Evolutionary conservation across 1,140 invertebrate genomes (phyloP), one percentile per base, ranked within the genome.

Genomic region (Euwallacea fornicatus): DNA sequence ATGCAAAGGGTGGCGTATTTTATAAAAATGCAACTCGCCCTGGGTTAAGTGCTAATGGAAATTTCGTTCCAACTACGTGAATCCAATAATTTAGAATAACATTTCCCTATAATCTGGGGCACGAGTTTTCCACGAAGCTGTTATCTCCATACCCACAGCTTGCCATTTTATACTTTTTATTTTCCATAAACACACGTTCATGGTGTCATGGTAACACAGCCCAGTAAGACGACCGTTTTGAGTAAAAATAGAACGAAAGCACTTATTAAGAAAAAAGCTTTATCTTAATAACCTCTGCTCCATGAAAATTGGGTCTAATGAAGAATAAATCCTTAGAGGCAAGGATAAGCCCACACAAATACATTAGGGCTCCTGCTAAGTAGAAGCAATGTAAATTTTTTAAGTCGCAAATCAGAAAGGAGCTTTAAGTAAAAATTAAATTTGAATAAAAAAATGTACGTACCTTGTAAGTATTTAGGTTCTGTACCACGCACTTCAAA

Each of bases 391-490:
- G 46, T 10, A 50, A 50, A 3, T 50, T 50, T 50, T 50, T 11
- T 13, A 50, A 50, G 46, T 13, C 46, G 46, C 6, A 4, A 50
- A 50, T 50, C 46, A 11, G 9, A 11, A 11, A 10, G 46, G 46
- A 10, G 46, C 46, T 3, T 11, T 50, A 50, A 50, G 46, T 50
- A 6, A 13, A 10, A 50, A 13, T 50, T 50, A 2, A 50, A 50
- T 50, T 2, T 50, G 7, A 50, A 10, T 10, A 6, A 50, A 11
- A n/a, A 50, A 50, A 50, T 50, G 13, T 11, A 50, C 65, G 44
- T 85, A 95, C 93, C 90, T 94, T 95, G 82, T 91, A 95, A 3
- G 86, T 85, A 41, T 88, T 91, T 59, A 95, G 84, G 80, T 94
- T 92, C 79, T 94, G 88, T 7, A 95, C 93, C 33, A 91, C 85